These are phyloP conservation scores for Ceratosolen fusciceps DNA, from an alignment of 1,140 invertebrate genomes.

Conservation along the genomic window DNA sequence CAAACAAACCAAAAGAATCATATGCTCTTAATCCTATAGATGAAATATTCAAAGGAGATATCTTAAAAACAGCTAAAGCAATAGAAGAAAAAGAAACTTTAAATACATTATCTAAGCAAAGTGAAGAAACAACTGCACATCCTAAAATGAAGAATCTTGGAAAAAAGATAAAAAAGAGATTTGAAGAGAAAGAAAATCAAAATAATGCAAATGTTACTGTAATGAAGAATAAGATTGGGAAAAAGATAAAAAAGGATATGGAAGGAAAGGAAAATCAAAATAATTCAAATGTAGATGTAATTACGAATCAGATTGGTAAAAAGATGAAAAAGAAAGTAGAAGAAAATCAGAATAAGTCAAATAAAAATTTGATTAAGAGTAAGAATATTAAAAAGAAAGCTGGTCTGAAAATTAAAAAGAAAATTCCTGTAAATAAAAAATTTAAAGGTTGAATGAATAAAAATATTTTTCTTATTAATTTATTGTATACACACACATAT, in stretches of 20 bases:
- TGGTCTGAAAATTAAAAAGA: slow-evolving; percentile 50
- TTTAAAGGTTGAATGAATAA: slow-evolving; percentile 56
- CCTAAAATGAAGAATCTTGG: background rate
- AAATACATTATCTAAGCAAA: background rate
- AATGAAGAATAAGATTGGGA: slow-evolving; percentile 36
- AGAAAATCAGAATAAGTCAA: background rate
- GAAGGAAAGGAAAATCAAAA: background rate
- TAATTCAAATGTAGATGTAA: too few relatives aligned
- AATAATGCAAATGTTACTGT: slow-evolving; percentile 6
- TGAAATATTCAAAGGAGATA: slow-evolving; percentile 77
- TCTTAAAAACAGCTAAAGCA: slow-evolving; percentile 68
- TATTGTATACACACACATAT: slow-evolving; percentile 32
- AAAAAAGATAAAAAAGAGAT: slow-evolving; percentile 44
- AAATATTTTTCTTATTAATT: slow-evolving; percentile 47
- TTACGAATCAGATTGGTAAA: background rate
- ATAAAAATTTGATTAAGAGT: slow-evolving; percentile 32
- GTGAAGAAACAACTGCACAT: background rate
- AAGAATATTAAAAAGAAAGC: slow-evolving; percentile 50
- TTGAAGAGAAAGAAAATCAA: slow-evolving; percentile 1
- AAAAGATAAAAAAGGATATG: slow-evolving; percentile 46
- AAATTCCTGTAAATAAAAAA: slow-evolving; percentile 54
- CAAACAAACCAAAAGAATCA: slow-evolving; percentile 79
- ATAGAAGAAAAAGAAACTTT: slow-evolving; percentile 61
- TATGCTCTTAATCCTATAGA: slow-evolving; percentile 78
- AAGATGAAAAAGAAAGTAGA: slow-evolving; percentile 42